Conservation (phyloP, 2,888 invertebrate genomes). For the Tenthredo distinguenda region DNA sequence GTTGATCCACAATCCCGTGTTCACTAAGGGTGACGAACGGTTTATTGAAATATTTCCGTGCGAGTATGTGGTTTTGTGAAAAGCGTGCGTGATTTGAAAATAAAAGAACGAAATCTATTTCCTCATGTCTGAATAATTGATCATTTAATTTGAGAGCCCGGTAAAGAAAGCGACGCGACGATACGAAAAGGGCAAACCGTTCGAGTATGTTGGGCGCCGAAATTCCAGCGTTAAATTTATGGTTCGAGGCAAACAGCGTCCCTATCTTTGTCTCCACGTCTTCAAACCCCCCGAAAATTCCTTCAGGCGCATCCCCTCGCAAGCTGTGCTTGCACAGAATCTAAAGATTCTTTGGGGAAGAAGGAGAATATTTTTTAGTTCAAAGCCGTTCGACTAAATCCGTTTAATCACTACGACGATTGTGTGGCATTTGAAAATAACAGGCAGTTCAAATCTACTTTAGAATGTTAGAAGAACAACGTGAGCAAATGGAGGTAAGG, state of each 20-base stretch:
- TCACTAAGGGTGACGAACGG: not conserved
- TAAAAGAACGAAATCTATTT: not conserved
- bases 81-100: not conserved
- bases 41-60: not conserved
- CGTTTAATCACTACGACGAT: constrained; percentile 1
- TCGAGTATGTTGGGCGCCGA: not conserved
- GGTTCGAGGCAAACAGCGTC: not conserved
- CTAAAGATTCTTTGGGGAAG: not conserved
- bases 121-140: constrained; percentile 20
- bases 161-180: not conserved
- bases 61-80: not conserved
- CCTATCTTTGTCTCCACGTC: constrained; percentile 23
- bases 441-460: not conserved
- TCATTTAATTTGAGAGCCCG: constrained; percentile 9
- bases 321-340: constrained; percentile 16
- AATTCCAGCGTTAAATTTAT: constrained; percentile 39
- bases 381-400: not conserved
- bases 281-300: constrained; percentile 33
- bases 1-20: too few species aligned
- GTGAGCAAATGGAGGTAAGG: not conserved
- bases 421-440: not conserved
- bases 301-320: not conserved
- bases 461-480: not conserved
- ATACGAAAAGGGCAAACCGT: constrained; percentile 9
- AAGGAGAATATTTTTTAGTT: constrained; percentile 7